Evolutionary conservation across 2,113 vertebrate species (phyloP).

Genomic region (Casuarius casuarius): DNA sequence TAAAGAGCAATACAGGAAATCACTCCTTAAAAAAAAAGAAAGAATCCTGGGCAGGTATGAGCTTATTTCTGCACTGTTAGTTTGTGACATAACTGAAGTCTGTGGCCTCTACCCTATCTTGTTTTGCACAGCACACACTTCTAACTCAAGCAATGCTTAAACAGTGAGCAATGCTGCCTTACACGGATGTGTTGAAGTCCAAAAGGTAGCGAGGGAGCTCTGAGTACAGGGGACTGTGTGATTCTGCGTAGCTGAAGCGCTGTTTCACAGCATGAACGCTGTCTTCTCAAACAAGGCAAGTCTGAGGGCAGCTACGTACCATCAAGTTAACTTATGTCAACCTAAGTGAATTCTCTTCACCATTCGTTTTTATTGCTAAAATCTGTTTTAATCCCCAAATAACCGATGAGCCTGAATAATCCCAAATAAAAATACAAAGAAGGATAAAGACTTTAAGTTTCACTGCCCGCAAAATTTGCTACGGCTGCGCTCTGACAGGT

Average conservation of each 20-base stretch:
- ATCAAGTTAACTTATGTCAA: not conserved
- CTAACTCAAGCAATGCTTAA: not conserved
- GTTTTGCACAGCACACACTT: not conserved
- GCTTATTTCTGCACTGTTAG: not conserved
- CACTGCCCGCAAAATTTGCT: not conserved
- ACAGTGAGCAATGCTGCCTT: not conserved
- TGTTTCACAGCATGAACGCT: not conserved
- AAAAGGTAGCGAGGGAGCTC: not conserved
- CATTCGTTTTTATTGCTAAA: not conserved
- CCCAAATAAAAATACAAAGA: not conserved
- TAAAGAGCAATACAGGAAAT: not conserved
- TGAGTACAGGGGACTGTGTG: not conserved
- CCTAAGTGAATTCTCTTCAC: not conserved
- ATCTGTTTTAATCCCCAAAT: fast-evolving
- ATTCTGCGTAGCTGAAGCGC: not conserved
- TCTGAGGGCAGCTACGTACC: not conserved
- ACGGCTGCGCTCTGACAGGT: not conserved
- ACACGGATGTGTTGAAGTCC: not conserved
- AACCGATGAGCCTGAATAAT: not conserved
- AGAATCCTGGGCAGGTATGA: fast-evolving
- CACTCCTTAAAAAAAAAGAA: fast-evolving
- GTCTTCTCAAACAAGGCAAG: not conserved
- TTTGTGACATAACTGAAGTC: not conserved
- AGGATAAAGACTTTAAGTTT: too few species aligned
- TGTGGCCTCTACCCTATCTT: not conserved